Base-by-base conservation (phyloP, 2,888 invertebrate genomes). In the Pterostichus niger region DNA sequence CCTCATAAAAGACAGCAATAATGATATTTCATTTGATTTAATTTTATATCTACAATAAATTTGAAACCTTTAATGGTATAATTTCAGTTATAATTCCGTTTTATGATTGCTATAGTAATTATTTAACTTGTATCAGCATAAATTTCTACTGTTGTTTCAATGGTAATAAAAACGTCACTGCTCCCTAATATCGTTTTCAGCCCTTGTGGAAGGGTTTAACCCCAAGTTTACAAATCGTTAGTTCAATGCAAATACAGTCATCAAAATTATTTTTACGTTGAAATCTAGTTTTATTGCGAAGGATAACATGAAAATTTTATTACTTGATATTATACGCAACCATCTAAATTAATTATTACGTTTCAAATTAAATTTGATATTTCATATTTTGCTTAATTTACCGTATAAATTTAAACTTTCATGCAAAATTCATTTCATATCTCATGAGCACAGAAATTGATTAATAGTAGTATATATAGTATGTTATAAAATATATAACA, bases 211-310 rank as follows among this genome's bases (percentile, higher is more conserved):
- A 33, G 76, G 76, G 33, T 76, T 24, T 52, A 11, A 76, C 76
- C 76, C 76, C 33, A 56, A 76, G 76, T 76, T 76, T 76, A 76
- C 76, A 76, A 76, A 76, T 76, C 76, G 76, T 76, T 76, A 76
- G 76, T 56, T 54, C 56, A 76, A 54, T 54, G 76, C 56, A 76
- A 76, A 76, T 54, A 76, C 15, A 56, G 54, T 6, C 33, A 17
- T 71, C 31, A 40, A 71, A 71, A 40, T 71, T 71, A 71, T 71
- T 71, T 71, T 71, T 71, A 71, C 6, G 68, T 17, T 15, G 17
- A 71, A 44, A 71, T 71, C 68, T 71, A 24, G 44, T 11, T 68
- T 71, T 71, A 71, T 44, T 13, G 44, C 35, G 15, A 17, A 44
- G 44, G 44, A 68, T 68, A 68, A 68, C 68, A 68, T 15, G 17